phyloP scores from a whole-genome alignment of 1,140 invertebrate genomes.

The Doryteuthis pealeii region DNA sequence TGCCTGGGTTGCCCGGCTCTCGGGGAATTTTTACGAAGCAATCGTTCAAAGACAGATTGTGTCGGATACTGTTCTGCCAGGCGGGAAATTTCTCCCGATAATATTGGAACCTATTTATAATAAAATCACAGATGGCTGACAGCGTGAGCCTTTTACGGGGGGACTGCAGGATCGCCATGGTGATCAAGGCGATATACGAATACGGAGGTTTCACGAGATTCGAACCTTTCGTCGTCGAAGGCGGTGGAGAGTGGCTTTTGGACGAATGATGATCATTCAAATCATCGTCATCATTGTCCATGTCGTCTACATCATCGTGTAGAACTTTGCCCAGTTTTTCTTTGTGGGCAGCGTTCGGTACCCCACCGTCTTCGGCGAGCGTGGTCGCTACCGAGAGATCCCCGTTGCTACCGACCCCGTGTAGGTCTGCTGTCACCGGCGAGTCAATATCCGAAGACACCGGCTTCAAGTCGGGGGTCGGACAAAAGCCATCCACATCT shows the following conservation, averaged over 20 bases:
- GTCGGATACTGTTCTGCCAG: slow-evolving; percentile 85
- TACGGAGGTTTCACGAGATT: slow-evolving; percentile 87
- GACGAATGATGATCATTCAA: background rate
- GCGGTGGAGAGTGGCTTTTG: background rate
- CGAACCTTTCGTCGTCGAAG: slow-evolving; percentile 14
- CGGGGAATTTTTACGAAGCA: slow-evolving; percentile 98
- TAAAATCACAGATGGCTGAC: slow-evolving; percentile 98
- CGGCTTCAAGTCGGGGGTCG: background rate
- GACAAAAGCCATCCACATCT: slow-evolving; percentile 14
- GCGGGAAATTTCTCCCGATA: slow-evolving; percentile 61
- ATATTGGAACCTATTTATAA: slow-evolving; percentile 91
- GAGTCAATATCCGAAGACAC: background rate
- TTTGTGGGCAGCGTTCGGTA: no score
- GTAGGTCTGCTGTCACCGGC: background rate
- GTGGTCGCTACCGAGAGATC: no score
- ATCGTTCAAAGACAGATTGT: slow-evolving; percentile 97
- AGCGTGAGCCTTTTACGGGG: slow-evolving; percentile 94
- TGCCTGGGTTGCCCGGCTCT: slow-evolving; percentile 93
- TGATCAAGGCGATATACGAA: slow-evolving; percentile 96
- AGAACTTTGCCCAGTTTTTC: no score
- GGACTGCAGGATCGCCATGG: slow-evolving; percentile 97
- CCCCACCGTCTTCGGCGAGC: no score
- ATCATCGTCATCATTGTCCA: background rate
- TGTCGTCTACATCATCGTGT: background rate
- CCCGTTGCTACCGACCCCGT: no score